Conservation (phyloP, 2,888 invertebrate genomes). For the Psylliodes chrysocephalus region DNA sequence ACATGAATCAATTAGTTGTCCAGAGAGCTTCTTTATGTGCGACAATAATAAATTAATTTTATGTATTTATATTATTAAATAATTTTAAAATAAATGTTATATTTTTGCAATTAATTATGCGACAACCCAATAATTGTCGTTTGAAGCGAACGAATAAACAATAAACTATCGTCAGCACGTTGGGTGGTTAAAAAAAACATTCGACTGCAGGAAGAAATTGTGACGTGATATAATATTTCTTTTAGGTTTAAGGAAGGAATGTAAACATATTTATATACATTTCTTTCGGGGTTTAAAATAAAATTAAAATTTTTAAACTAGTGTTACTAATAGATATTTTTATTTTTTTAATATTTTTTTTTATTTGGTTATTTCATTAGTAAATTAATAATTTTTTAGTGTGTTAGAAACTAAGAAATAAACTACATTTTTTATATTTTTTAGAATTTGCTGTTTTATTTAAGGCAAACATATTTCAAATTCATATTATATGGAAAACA, state of each 20-base stretch:
- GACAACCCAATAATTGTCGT: no score
- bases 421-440: not conserved
- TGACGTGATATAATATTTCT: not conserved
- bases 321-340: no score
- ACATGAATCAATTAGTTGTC: not conserved
- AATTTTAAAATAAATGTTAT: no score
- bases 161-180: no score
- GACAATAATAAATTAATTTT: not conserved
- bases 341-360: not conserved
- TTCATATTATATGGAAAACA: no score
- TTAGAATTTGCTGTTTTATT: no score
- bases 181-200: not conserved
- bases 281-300: not conserved
- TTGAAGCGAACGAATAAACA: no score
- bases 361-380: not conserved
- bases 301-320: not conserved
- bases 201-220: no score
- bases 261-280: not conserved
- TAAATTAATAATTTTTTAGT: not conserved
- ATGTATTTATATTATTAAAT: not conserved
- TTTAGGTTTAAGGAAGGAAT: not conserved
- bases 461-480: no score
- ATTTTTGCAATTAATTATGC: no score
- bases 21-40: no score
- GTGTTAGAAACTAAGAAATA: not conserved